phyloP scores from a whole-genome alignment of 2,113 vertebrate genomes.

The Pluvianellus socialis region DNA sequence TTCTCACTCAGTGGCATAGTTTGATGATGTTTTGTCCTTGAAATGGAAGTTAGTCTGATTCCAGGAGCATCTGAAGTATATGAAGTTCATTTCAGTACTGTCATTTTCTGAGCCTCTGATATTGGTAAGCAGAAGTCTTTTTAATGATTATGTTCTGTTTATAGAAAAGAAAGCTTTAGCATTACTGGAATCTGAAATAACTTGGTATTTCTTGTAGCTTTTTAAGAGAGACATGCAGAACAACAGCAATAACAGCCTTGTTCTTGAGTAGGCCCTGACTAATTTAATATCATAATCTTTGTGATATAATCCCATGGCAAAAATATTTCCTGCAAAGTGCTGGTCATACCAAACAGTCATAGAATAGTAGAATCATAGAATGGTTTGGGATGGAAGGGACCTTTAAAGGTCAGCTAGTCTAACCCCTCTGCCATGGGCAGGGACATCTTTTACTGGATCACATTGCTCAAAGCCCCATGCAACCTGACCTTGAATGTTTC shows the following conservation, averaged over 20 bases:
- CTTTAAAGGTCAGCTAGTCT: not conserved
- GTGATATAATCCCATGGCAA: not conserved
- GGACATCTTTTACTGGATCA: too few relatives aligned
- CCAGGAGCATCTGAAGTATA: not conserved
- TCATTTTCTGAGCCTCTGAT: not conserved
- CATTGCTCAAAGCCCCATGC: not conserved
- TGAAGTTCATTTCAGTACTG: not conserved
- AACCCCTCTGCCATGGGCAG: not conserved
- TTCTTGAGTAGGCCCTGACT: not conserved
- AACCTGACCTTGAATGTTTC: not conserved
- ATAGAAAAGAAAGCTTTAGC: not conserved
- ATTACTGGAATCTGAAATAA: not conserved
- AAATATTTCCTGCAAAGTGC: not conserved
- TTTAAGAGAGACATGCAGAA: not conserved
- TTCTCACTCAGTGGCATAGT: not conserved
- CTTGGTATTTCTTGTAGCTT: not conserved
- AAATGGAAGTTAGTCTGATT: not conserved
- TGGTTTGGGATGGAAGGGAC: not conserved
- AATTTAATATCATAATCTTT: not conserved
- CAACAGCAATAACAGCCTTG: not conserved
- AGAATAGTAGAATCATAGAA: not conserved
- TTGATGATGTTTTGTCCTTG: not conserved
- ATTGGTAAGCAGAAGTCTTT: not conserved
- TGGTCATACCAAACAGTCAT: not conserved
- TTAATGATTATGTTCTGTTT: not conserved